phyloP scores from a whole-genome alignment of 2,797 vertebrate genomes.

The Bryconaethiops microstoma region DNA sequence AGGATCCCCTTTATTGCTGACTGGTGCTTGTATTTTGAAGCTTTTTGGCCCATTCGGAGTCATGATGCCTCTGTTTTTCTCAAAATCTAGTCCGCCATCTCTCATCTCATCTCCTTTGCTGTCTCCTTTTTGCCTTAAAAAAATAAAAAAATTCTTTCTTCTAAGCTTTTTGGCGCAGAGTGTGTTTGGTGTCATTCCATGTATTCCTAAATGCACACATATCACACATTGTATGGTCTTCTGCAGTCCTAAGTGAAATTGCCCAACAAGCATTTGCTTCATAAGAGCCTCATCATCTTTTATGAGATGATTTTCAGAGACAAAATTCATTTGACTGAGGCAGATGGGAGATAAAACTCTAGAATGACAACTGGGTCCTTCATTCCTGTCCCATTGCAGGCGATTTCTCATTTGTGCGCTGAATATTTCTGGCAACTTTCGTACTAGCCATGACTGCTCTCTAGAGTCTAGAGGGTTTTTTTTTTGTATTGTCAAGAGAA shows the following conservation, averaged over 20 bases:
- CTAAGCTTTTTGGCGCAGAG: conserved; percentile 27
- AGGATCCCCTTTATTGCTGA: conserved; percentile 72
- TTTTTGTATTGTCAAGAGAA: conserved; percentile 46
- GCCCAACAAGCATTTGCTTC: conserved; percentile 56
- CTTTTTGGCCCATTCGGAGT: conserved; percentile 48
- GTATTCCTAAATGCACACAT: conserved; percentile 64
- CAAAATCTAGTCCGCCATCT: conserved; percentile 41
- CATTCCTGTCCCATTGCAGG: conserved; percentile 50
- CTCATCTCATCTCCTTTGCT: conserved; percentile 29
- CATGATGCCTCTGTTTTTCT: conserved; percentile 57
- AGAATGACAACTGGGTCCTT: conserved; percentile 59
- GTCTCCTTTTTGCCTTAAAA: conserved; percentile 7
- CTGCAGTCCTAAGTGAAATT: conserved; percentile 59
- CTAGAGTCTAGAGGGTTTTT: conserved; percentile 6
- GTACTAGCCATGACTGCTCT: conserved; percentile 34
- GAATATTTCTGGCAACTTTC: conserved; percentile 31
- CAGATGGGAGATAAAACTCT: conserved; percentile 51
- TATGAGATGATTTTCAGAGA: conserved; percentile 20
- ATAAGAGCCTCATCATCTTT: conserved; percentile 54
- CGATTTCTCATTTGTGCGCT: conserved; percentile 20
- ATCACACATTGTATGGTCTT: conserved; percentile 63
- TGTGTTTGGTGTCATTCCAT: conserved; percentile 25
- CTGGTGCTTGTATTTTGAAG: conserved; percentile 62
- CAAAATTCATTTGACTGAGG: conserved; percentile 6
- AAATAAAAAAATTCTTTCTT: conserved; percentile 3